phyloP scores from a whole-genome alignment of 2,888 invertebrate species.

The Lydus trimaculatus region DNA sequence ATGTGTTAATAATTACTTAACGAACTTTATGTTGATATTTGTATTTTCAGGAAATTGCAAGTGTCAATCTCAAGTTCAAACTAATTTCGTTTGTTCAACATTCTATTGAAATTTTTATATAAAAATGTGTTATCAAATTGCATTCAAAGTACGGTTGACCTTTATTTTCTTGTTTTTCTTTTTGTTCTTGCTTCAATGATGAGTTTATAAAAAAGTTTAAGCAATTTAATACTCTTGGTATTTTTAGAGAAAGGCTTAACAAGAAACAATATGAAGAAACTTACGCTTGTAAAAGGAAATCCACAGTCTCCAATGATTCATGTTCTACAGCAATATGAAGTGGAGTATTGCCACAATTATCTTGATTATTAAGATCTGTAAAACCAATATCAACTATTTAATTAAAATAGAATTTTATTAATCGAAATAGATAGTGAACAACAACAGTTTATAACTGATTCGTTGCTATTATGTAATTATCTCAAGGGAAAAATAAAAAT shows the following conservation, averaged over 20 bases:
- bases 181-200: too few relatives aligned
- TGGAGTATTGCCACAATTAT: conserved; percentile 81
- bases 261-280: conserved; percentile 51
- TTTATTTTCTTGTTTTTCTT: too few relatives aligned
- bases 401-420: neutral
- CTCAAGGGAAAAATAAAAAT: neutral
- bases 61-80: neutral
- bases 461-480: neutral
- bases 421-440: neutral
- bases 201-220: neutral
- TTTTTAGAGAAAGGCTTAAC: neutral
- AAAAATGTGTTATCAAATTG: too few relatives aligned
- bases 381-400: conserved; percentile 35
- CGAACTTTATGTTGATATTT: conserved; percentile 5
- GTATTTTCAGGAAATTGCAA: neutral
- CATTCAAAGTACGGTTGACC: too few relatives aligned
- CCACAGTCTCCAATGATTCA: conserved; percentile 74
- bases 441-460: neutral
- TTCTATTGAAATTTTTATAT: neutral
- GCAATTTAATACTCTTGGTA: neutral
- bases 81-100: neutral
- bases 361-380: conserved; percentile 75
- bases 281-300: conserved; percentile 78
- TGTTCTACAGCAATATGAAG: conserved; percentile 81
- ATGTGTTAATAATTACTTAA: neutral